A percentile compares a stretch with the other conserved stretches of the same genome.
Evolutionary conservation across 1,140 invertebrate genomes (phyloP).

Genomic region (Lepidostoma basale): DNA sequence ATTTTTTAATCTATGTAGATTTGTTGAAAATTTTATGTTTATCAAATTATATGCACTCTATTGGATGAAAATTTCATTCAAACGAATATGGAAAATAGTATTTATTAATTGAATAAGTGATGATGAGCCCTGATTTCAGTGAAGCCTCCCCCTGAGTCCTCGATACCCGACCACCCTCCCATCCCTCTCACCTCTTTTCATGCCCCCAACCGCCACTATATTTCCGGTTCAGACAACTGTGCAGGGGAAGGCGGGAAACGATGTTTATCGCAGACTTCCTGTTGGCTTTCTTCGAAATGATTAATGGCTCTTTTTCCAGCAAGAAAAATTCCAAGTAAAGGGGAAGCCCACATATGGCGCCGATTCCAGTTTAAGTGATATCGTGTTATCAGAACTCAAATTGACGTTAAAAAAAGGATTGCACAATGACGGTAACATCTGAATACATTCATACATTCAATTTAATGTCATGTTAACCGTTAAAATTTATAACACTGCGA

Average conservation of each 20-base stretch:
- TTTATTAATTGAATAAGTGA: too few species aligned
- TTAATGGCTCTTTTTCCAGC: slow-evolving; percentile 31
- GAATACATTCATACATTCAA: too few species aligned
- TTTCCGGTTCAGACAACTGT: slow-evolving; percentile 26
- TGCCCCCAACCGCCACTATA: slow-evolving; percentile 4
- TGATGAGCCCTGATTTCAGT: slow-evolving; percentile 7
- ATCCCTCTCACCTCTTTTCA: not conserved
- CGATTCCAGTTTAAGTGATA: slow-evolving; percentile 16
- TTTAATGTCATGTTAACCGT: too few species aligned
- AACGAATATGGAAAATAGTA: too few species aligned
- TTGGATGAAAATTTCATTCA: too few species aligned
- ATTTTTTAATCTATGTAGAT: too few species aligned
- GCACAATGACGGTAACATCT: too few species aligned
- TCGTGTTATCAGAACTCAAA: slow-evolving; percentile 3
- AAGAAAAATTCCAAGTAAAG: slow-evolving; percentile 33
- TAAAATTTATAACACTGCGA: too few species aligned
- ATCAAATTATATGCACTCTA: too few species aligned
- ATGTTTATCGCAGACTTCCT: slow-evolving; percentile 41
- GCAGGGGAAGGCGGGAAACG: slow-evolving; percentile 34
- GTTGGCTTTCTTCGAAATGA: slow-evolving; percentile 39
- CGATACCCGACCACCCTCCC: not conserved
- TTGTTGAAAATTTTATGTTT: too few species aligned
- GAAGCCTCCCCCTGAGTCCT: too few species aligned
- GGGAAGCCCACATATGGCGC: slow-evolving; percentile 24
- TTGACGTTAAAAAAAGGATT: not conserved